phyloP scores from a whole-genome alignment of 30 jellyfish, hydroid and myxozoan species.

The Aurelia aurita region DNA sequence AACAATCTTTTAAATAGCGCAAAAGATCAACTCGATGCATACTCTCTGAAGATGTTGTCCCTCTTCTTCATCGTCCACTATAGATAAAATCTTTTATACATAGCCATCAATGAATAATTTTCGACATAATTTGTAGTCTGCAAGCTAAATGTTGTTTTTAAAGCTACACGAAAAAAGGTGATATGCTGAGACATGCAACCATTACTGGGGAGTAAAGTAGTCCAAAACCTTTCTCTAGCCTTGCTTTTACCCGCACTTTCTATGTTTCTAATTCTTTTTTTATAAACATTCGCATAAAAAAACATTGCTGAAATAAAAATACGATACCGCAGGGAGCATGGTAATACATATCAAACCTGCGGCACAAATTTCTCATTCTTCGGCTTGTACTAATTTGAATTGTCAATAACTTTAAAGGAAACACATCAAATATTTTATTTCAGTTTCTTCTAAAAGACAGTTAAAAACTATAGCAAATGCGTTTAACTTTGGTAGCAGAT shows the following conservation, averaged over 20 bases:
- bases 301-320: too few species aligned
- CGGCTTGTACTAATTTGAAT: too few species aligned
- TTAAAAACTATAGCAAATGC: neutral
- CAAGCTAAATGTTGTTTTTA: neutral
- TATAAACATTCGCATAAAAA: too few species aligned
- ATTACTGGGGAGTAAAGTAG: neutral
- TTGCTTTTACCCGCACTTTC: neutral
- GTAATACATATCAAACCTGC: too few species aligned
- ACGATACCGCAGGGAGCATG: too few species aligned
- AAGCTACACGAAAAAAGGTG: neutral
- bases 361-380: too few species aligned
- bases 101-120: neutral
- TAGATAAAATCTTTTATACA: too few species aligned
- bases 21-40: too few species aligned
- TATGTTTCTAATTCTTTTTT: neutral
- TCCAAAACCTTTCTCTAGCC: neutral
- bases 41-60: too few species aligned
- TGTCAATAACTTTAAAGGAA: neutral
- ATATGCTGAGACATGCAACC: neutral
- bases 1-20: too few species aligned
- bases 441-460: neutral
- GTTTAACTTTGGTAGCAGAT: neutral
- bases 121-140: neutral
- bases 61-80: too few species aligned
- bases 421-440: neutral